A percentile compares a stretch with the other conserved stretches of the same genome.
These are phyloP conservation scores for Ernsta delagoae DNA, from an alignment of 2,888 invertebrate genomes.

Conservation along the genomic window DNA sequence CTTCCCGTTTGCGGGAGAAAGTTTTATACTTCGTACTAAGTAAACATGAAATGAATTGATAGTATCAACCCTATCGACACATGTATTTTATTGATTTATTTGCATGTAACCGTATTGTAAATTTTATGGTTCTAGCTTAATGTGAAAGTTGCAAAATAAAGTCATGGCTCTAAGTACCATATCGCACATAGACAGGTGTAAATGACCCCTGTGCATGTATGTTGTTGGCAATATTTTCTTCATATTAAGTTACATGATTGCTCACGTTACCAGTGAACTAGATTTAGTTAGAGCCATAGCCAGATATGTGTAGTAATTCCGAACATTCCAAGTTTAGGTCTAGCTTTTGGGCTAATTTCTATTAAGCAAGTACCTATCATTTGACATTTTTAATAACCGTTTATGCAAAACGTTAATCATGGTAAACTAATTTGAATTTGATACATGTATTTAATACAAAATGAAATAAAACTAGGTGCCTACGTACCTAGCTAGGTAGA, in stretches of 20 bases:
- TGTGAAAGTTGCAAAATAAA: neutral
- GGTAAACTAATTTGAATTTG: too few species aligned
- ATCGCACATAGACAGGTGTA: neutral
- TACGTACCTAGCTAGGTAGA: too few species aligned
- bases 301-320: conserved; percentile 4
- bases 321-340: neutral
- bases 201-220: neutral
- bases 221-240: neutral
- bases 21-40: too few species aligned
- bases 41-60: conserved; percentile 1
- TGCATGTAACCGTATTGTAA: neutral
- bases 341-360: too few species aligned
- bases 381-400: too few species aligned
- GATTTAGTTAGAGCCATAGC: neutral
- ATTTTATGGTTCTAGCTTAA: neutral
- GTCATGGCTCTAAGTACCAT: neutral
- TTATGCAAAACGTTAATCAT: too few species aligned
- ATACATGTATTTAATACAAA: too few species aligned
- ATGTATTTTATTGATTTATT: neutral
- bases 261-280: conserved; percentile 8
- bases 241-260: conserved; percentile 5
- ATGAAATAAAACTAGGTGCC: too few species aligned
- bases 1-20: conserved; percentile 6
- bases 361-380: too few species aligned
- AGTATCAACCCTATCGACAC: neutral